Conservation (phyloP, 2,113 vertebrate genomes). For the Aphyosemion australe region DNA sequence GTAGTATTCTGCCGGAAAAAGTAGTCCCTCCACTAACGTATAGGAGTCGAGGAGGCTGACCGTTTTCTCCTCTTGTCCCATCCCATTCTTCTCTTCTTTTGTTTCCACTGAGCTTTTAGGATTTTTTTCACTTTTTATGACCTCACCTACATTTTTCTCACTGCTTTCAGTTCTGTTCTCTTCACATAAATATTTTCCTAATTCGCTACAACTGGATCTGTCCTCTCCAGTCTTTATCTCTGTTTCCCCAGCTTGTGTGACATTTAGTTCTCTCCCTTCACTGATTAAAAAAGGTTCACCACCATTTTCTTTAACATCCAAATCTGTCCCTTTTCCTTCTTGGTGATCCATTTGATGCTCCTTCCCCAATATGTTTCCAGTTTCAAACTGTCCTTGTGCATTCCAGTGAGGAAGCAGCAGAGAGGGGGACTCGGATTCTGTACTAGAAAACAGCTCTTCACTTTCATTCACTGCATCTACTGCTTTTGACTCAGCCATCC, state of each 20-base stretch:
- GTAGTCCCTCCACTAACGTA: conserved; percentile 66
- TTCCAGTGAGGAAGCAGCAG: conserved; percentile 63
- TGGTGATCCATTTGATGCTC: neutral
- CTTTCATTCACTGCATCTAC: conserved; percentile 33
- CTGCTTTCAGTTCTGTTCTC: neutral
- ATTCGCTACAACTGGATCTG: neutral
- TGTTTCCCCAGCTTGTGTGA: neutral
- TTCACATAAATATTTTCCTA: neutral
- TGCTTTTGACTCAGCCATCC: neutral
- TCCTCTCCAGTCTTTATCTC: neutral
- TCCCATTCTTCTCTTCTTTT: conserved; percentile 17
- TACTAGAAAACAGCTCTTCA: conserved; percentile 36
- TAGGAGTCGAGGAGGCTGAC: conserved; percentile 49
- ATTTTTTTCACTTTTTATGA: conserved; percentile 13
- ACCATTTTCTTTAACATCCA: neutral
- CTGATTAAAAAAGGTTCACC: neutral
- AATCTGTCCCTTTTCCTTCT: neutral
- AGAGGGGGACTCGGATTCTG: conserved; percentile 50
- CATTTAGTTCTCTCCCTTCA: neutral
- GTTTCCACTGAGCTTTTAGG: neutral
- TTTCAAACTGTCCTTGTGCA: conserved; percentile 12
- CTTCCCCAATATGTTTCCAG: neutral
- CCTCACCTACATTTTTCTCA: neutral
- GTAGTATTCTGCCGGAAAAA: conserved; percentile 72
- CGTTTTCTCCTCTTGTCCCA: neutral